Conservation (phyloP, 2,888 invertebrate genomes). For the Lepetodrilus schrolli region DNA sequence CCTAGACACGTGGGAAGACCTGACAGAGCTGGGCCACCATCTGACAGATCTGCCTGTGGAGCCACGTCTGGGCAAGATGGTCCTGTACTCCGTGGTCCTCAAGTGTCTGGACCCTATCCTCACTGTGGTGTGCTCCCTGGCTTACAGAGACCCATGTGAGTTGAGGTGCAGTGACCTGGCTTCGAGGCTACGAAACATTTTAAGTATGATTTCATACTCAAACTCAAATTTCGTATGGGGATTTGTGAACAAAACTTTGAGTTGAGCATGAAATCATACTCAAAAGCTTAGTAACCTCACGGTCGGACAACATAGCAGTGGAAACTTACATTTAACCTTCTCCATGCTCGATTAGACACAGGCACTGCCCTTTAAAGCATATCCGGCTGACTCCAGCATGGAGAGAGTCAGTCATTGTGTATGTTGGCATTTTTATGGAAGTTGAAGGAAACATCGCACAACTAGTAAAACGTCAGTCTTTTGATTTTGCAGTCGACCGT, state of each 20-base stretch:
- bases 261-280: too few relatives aligned
- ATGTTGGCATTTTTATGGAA: too few relatives aligned
- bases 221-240: background rate
- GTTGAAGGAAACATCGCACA: too few relatives aligned
- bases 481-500: too few relatives aligned
- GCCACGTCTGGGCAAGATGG: conserved; percentile 92
- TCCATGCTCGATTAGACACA: too few relatives aligned
- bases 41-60: conserved; percentile 93
- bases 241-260: background rate
- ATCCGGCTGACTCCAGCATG: too few relatives aligned
- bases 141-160: conserved; percentile 81
- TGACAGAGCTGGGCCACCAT: conserved; percentile 91
- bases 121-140: conserved; percentile 90
- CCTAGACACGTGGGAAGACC: conserved; percentile 87
- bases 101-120: conserved; percentile 94
- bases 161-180: conserved; percentile 25
- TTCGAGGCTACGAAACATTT: background rate
- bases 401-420: too few relatives aligned
- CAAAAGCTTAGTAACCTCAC: too few relatives aligned
- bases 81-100: conserved; percentile 90
- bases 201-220: background rate
- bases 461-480: too few relatives aligned
- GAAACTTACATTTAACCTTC: too few relatives aligned
- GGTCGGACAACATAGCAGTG: too few relatives aligned
- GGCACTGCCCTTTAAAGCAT: too few relatives aligned